A percentile compares a stretch with the other conserved stretches of the same genome.
Evolutionary conservation across 2,797 vertebrate species (phyloP).

Genomic region (Chelonia mydas): DNA sequence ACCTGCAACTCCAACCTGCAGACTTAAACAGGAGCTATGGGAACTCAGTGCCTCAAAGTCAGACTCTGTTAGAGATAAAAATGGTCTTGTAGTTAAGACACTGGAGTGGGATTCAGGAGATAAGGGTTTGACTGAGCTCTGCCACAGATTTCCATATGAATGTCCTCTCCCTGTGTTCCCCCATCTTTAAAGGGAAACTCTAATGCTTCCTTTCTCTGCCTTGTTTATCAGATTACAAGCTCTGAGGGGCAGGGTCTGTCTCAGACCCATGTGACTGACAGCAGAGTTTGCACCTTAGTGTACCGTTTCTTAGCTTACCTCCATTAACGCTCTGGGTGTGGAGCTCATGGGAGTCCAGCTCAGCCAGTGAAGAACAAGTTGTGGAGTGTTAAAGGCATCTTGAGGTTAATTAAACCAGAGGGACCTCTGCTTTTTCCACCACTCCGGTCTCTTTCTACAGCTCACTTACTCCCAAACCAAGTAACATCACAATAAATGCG

Average conservation of each 20-base stretch:
- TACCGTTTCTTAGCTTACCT: not conserved
- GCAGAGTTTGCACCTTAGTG: not conserved
- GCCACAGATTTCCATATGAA: not conserved
- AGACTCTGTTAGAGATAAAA: not conserved
- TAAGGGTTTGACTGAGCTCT: not conserved
- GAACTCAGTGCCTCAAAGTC: not conserved
- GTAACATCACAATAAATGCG: conserved; percentile 47
- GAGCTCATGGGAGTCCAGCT: accelerated
- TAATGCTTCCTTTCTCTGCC: accelerated
- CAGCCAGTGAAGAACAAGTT: accelerated
- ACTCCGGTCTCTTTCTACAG: not conserved
- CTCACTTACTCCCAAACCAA: conserved; percentile 53
- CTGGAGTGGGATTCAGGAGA: not conserved
- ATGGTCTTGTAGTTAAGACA: not conserved
- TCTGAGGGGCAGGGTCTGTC: not conserved
- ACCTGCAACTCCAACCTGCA: not conserved
- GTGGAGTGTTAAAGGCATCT: accelerated
- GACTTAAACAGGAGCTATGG: not conserved
- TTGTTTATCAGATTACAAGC: accelerated
- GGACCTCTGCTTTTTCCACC: not conserved
- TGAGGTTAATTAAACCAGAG: accelerated
- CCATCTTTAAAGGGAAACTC: not conserved
- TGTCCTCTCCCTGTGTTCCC: not conserved
- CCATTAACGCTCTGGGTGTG: accelerated
- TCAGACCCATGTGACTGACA: not conserved